Evolutionary conservation across 2,113 vertebrate genomes (phyloP).

Genomic region (Bujurquina vittata): DNA sequence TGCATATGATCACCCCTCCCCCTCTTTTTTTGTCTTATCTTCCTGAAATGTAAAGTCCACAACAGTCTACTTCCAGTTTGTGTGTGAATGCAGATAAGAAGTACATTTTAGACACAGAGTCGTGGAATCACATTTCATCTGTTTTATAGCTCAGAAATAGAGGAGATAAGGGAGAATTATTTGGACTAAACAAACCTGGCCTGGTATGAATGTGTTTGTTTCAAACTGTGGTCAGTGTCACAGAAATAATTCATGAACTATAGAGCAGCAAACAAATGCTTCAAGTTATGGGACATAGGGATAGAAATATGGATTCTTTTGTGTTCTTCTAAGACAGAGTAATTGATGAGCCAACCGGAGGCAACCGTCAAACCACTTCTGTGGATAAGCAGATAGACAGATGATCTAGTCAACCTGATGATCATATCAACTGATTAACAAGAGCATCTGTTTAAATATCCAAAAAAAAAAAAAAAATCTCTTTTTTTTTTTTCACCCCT

Average conservation of each 20-base stretch:
- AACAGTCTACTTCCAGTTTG: background rate
- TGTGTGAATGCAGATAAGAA: background rate
- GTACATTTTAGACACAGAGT: background rate
- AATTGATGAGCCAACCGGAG: background rate
- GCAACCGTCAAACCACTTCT: background rate
- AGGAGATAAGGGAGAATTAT: background rate
- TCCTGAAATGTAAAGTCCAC: background rate
- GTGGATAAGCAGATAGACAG: background rate
- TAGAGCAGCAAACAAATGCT: background rate
- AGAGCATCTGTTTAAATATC: background rate
- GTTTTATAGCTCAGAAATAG: background rate
- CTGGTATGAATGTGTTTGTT: background rate
- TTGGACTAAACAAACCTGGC: background rate
- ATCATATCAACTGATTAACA: constrained; percentile 19
- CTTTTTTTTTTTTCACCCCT: too few relatives aligned
- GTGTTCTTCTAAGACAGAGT: background rate
- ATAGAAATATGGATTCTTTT: background rate
- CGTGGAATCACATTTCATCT: background rate
- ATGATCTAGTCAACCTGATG: background rate
- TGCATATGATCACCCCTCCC: background rate
- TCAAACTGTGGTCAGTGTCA: background rate
- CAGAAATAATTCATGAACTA: background rate
- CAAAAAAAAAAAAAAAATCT: too few relatives aligned
- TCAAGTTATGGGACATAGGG: background rate
- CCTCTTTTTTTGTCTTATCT: background rate